phyloP scores from a whole-genome alignment of 1,140 invertebrate genomes.

The Chironomus tepperi region DNA sequence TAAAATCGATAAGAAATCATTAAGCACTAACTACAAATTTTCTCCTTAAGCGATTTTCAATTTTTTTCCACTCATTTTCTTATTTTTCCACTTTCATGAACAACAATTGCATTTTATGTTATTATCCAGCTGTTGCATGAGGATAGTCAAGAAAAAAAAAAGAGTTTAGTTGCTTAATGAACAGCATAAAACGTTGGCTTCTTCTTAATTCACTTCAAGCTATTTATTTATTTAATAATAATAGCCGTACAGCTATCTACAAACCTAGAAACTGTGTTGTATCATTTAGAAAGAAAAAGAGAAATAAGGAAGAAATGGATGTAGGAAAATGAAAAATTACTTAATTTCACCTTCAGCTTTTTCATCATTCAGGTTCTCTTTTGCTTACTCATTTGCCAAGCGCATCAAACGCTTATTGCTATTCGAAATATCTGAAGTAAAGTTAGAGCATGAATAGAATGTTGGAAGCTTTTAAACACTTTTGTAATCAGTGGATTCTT shows the following conservation, averaged over 20 bases:
- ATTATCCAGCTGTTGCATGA: constrained; percentile 1
- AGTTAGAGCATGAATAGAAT: no score
- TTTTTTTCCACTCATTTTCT: background rate
- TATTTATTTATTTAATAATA: background rate
- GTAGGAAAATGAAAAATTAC: background rate
- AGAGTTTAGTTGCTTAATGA: background rate
- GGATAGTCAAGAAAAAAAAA: background rate
- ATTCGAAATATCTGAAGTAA: no score
- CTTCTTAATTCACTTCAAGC: background rate
- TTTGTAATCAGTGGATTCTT: no score
- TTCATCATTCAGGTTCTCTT: background rate
- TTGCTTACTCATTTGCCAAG: background rate
- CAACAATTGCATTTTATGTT: background rate
- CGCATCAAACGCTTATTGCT: background rate
- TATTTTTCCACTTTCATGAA: background rate
- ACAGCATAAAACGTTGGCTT: background rate
- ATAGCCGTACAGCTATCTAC: background rate
- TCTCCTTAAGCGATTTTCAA: no score
- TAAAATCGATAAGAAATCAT: no score
- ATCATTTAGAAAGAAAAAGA: background rate
- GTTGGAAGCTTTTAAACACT: no score
- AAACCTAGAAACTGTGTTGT: background rate
- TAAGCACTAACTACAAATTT: no score
- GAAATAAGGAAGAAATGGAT: background rate
- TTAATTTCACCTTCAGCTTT: background rate